A percentile compares a stretch with the other conserved stretches of the same genome.
Evolutionary conservation across 2,888 invertebrate genomes (phyloP).

Genomic region (Formica aserva): DNA sequence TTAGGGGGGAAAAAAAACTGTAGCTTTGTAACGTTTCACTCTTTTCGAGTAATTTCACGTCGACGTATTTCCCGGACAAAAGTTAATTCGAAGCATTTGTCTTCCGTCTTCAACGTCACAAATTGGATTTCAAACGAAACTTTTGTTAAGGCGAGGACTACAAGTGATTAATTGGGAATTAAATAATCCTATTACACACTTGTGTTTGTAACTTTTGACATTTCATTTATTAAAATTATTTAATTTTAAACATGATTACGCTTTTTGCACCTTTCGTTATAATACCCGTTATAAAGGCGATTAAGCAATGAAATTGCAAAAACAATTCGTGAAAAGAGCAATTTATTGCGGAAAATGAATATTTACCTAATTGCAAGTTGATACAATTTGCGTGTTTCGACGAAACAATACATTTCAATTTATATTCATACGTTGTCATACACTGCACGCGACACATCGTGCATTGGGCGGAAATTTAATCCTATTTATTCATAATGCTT

Average conservation of each 20-base stretch:
- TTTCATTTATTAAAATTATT: constrained; percentile 25
- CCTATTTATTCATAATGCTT: neutral
- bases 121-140: constrained; percentile 41
- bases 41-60: constrained; percentile 27
- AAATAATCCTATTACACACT: constrained; percentile 14
- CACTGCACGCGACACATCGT: neutral
- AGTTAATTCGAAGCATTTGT: constrained; percentile 36
- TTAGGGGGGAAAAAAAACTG: neutral
- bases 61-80: constrained; percentile 8
- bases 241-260: neutral
- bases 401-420: constrained; percentile 24
- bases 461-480: constrained; percentile 10
- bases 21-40: constrained; percentile 2
- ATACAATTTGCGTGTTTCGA: neutral
- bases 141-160: neutral
- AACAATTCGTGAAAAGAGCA: neutral
- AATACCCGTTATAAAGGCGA: neutral
- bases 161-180: constrained; percentile 35
- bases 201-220: constrained; percentile 30
- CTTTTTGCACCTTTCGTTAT: neutral
- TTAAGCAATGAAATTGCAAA: constrained; percentile 12
- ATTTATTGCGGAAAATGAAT: constrained; percentile 20
- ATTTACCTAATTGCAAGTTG: constrained; percentile 31
- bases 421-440: constrained; percentile 26
- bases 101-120: constrained; percentile 37